These are phyloP conservation scores for Poeciliopsis presidionis DNA, from an alignment of 2,797 vertebrate species.

Conservation along the genomic window DNA sequence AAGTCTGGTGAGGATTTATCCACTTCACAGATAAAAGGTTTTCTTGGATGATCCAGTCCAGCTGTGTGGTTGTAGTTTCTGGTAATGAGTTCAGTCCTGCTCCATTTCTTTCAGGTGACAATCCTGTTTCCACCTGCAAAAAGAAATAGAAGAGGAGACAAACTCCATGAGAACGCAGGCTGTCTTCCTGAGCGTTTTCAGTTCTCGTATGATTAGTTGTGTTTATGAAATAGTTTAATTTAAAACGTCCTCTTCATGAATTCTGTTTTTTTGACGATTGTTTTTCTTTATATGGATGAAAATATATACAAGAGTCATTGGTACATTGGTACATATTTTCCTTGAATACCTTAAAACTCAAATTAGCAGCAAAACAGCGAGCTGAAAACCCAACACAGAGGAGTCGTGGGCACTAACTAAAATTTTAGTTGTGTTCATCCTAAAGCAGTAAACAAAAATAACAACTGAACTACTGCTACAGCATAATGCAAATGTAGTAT, in stretches of 20 bases:
- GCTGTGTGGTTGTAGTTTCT: constrained; percentile 14
- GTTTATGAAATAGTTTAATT: neutral
- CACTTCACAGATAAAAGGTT: constrained; percentile 4
- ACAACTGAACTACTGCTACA: no score
- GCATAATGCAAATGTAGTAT: no score
- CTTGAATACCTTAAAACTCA: neutral
- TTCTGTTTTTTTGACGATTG: neutral
- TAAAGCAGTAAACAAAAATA: no score
- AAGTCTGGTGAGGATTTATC: constrained; percentile 8
- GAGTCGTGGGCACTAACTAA: no score
- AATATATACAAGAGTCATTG: neutral
- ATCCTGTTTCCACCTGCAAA: neutral
- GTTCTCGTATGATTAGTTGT: neutral
- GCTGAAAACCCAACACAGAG: no score
- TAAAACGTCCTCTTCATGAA: neutral
- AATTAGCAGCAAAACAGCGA: neutral
- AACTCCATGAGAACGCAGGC: neutral
- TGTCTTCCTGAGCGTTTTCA: neutral
- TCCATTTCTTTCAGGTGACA: neutral
- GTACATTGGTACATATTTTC: neutral
- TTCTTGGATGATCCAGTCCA: neutral
- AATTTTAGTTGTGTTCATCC: no score
- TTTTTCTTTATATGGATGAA: neutral
- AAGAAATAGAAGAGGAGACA: neutral
- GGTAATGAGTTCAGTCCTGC: neutral